These are phyloP conservation scores for Ptyas mucosa DNA, from an alignment of 2,113 vertebrate species.

Conservation along the genomic window DNA sequence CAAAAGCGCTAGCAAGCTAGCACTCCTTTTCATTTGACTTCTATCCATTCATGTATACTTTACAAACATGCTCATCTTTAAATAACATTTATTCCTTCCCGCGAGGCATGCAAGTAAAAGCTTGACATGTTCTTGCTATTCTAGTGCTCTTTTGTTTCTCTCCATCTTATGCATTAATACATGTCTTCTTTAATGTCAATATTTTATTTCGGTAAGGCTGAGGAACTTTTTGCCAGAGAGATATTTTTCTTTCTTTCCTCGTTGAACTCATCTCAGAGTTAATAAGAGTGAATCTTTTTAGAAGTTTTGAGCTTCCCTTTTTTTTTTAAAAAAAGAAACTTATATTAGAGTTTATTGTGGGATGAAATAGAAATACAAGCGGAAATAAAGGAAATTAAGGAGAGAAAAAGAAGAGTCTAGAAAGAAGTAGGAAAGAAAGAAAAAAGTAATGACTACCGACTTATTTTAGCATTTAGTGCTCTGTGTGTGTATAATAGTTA, in stretches of 20 bases:
- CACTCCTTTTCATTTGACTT: constrained; percentile 7
- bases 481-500: background rate
- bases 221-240: background rate
- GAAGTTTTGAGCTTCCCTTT: background rate
- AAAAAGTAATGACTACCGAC: background rate
- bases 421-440: background rate
- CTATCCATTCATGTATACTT: background rate
- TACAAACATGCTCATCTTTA: background rate
- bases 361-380: background rate
- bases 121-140: constrained; percentile 1
- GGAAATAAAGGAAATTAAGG: background rate
- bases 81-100: background rate
- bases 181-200: background rate
- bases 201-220: constrained; percentile 8
- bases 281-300: background rate
- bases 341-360: background rate
- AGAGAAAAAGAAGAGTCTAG: background rate
- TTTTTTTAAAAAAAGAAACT: background rate
- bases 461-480: no score
- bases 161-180: constrained; percentile 1
- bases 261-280: background rate
- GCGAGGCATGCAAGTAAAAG: constrained; percentile 13
- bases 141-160: background rate
- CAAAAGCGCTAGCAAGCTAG: background rate
- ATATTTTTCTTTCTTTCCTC: background rate